Conservation (phyloP, 2,888 invertebrate genomes). For the Drosophila multiciliata region DNA sequence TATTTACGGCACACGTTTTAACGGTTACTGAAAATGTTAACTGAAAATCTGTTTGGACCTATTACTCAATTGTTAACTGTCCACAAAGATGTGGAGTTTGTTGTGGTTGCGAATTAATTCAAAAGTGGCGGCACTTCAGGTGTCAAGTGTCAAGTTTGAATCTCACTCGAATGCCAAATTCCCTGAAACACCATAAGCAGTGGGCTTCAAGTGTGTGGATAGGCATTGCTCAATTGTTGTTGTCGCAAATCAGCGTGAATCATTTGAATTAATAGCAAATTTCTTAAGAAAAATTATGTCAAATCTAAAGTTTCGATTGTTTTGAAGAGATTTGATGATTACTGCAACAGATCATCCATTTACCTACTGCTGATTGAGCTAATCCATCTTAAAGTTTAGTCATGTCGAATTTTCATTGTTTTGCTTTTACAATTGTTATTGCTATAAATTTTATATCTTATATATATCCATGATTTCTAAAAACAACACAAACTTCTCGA, state of each 20-base stretch:
- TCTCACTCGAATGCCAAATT: conserved; percentile 27
- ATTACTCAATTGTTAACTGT: conserved; percentile 49
- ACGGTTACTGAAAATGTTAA: conserved; percentile 28
- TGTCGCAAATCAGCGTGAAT: conserved; percentile 30
- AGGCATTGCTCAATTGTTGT: conserved; percentile 36
- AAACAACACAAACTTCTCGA: not conserved
- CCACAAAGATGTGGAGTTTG: not conserved
- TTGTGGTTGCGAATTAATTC: conserved; percentile 32
- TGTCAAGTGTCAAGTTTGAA: conserved; percentile 58
- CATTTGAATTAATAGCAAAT: conserved; percentile 16
- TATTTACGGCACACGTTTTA: conserved; percentile 35
- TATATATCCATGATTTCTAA: not conserved
- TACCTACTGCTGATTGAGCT: not conserved
- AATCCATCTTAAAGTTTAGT: not conserved
- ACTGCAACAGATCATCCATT: not conserved
- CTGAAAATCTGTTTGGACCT: conserved; percentile 21
- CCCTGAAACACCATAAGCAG: conserved; percentile 33
- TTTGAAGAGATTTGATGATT: not conserved
- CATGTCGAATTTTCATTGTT: too few species aligned
- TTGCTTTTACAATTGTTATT: too few species aligned
- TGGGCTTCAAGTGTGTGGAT: conserved; percentile 21
- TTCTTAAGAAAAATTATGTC: conserved; percentile 8
- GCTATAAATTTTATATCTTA: not conserved
- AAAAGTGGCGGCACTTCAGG: conserved; percentile 54
- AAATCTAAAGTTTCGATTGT: not conserved